Base-by-base conservation (phyloP, 2,113 vertebrate genomes). In the Actenoides lindsayi region DNA sequence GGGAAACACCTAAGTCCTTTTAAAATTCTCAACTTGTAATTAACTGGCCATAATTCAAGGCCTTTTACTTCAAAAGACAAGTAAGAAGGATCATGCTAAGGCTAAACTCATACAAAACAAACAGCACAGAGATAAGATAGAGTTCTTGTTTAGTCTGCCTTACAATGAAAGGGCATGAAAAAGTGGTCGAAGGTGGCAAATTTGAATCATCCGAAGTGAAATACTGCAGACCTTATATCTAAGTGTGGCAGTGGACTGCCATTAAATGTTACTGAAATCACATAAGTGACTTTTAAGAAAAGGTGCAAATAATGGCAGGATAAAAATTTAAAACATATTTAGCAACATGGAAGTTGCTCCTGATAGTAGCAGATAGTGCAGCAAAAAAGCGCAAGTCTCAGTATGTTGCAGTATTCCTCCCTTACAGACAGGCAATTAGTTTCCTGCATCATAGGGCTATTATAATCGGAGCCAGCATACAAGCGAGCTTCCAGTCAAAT, bases 401-500 rank as follows among this genome's bases (percentile, higher is more conserved):
- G 30, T 56, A 87, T 23, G 62, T 30, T 57, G 35, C 62, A 76
- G 39, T 50, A 57, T 37, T 87, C 54, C 54, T 57, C 64, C 51
- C 64, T 87, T 80, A 91, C 60, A 96, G 77, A 54, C 24, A 83
- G 23, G 31, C 73, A 95, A 70, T 41, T 89, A 81, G 78, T 94
- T 81, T 87, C 69, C 77, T 71, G 30, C 41, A 24, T 70, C 84
- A 39, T 54, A 78, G 90, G 42, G 62, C 69, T 68, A 56, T 85
- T 87, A 82, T 68, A 91, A 90, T 69, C 3, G 7, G 46, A 94
- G 53, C 44, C 78, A 93, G 85, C 93, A 80, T 76, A 83, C 28
- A n/a, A 94, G 33, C 3, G 3, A 83, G 53, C 70, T 93, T 84
- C 56, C 83, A 89, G 80, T 92, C 60, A 94, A 94, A 89, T 94